Evolutionary conservation across 1,140 invertebrate species (phyloP), one percentile per base, ranked within the genome.

Genomic region (Charaxes varanes): DNA sequence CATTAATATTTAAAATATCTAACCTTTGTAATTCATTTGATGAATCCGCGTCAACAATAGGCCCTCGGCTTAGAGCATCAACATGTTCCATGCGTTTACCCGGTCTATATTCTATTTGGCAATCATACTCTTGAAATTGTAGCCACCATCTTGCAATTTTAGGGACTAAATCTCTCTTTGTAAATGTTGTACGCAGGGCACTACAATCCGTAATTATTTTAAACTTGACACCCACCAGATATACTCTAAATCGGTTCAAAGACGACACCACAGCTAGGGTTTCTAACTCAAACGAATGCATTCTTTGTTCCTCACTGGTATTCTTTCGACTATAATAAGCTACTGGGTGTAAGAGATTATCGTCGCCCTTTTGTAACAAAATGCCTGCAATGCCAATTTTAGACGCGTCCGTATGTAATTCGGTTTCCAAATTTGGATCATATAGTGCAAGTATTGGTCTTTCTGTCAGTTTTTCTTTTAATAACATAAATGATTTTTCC

Each of bases 181-280:
- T 32, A 44, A 56, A 55, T 1, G 63, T 63, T 4, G 33, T 30
- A 12, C 53, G 60, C 0, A 84, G 36, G 0, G 68, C 69, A 11
- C 51, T 64, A 35, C 76, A 84, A 46, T 83, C 81, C 0, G 72
- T 78, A n/a, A 84, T 41, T 0, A 85, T 42, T 7, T 37, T 70
- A 35, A 84, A 84, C 5, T 28, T 23, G n/a, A 65, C 68, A 1
- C 68, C 71, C n/a, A 76, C 7, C 6, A 80, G 17, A 24, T 65
- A 74, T 5, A 69, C 49, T 14, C 68, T 53, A 23, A 79, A 82
- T 12, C 46, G 37, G 36, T 69, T 62, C 0, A 82, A 17, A 0
- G 62, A 46, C 4, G 32, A 27, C 6, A 80, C 30, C 1, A 80
- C 66, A 0, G 66, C 67, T 1, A 77, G 35, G 0, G 69, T 64